Evolutionary conservation across 2,113 vertebrate species (phyloP), one percentile per base, ranked within the genome.

Genomic region (Neofelis nebulosa): DNA sequence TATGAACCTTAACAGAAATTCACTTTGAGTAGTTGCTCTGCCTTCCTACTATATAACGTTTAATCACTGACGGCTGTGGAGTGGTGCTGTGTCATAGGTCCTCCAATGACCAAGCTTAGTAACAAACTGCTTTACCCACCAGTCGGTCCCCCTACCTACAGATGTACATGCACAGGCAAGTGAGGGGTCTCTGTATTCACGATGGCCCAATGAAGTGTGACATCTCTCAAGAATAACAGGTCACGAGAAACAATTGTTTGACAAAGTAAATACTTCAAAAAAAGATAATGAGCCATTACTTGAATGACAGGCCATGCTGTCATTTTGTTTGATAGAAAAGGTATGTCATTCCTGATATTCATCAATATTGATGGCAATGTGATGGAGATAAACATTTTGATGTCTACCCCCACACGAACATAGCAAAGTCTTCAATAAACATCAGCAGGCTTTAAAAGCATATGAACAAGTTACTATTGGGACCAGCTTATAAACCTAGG

Each of bases 391-490:
- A 57, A 68, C 90, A 90, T 85, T 95, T 82, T 71, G 27, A 71
- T 15, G 23, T 65, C 61, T 36, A 29, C 52, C 15, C 23, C 48
- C 16, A 69, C 36, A 63, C 48, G 87, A 57, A 50, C 25, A 96
- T 23, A 81, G 90, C 48, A 78, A 57, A 90, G 74, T 69, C 38
- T 84, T 93, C 87, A 96, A 52, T 84, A 92, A 80, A 55, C 18
- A 71, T 52, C 33, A 88, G 41, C 57, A 84, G 27, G 9, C 68
- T 94, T 88, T 80, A 94, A 97, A 94, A 95, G 50, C 55, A 81
- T 90, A 76, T 82, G 73, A 91, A 57, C 50, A 89, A 82, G 12
- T 96, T 91, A 73, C 52, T 81, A 11, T 61, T 92, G 55, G 74
- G 52, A 91, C 16, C 38, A 94, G n/a, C 33, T 83, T 68, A 52